phyloP scores from a whole-genome alignment of 2,113 vertebrate species.

The Hemibagrus wyckioides region DNA sequence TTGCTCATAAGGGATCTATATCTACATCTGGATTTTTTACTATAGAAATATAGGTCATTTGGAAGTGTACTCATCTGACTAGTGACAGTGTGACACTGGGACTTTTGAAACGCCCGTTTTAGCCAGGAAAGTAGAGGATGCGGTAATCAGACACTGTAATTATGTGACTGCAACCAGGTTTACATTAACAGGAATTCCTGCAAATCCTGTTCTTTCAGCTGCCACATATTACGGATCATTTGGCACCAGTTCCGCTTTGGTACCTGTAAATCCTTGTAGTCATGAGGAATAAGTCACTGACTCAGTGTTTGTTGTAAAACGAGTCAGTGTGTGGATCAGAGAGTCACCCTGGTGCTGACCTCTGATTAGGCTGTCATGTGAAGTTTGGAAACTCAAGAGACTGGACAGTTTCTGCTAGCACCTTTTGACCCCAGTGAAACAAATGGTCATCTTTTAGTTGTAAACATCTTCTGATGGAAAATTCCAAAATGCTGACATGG shows the following conservation, averaged over 20 bases:
- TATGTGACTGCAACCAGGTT: not conserved
- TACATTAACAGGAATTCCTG: not conserved
- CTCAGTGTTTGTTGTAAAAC: conserved; percentile 6
- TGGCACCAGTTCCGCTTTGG: not conserved
- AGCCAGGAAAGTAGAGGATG: not conserved
- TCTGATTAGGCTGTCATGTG: conserved; percentile 24
- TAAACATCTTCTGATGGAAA: not conserved
- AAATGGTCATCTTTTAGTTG: conserved; percentile 18
- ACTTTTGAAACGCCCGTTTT: not conserved
- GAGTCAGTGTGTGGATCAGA: conserved; percentile 21
- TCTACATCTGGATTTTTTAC: not conserved
- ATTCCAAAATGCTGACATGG: not conserved
- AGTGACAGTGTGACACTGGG: not conserved
- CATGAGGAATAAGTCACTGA: conserved; percentile 14
- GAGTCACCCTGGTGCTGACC: conserved; percentile 32
- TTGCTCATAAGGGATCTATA: not conserved
- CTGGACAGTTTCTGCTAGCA: conserved; percentile 24
- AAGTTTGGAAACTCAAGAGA: conserved; percentile 8
- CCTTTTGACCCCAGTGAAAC: conserved; percentile 29
- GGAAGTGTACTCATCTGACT: not conserved
- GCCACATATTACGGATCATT: not conserved
- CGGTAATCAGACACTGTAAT: conserved; percentile 14
- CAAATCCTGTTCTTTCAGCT: not conserved
- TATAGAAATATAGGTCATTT: no score
- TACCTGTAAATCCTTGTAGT: not conserved